Evolutionary conservation across 1,140 invertebrate genomes (phyloP).

Genomic region (Augochlora pura): DNA sequence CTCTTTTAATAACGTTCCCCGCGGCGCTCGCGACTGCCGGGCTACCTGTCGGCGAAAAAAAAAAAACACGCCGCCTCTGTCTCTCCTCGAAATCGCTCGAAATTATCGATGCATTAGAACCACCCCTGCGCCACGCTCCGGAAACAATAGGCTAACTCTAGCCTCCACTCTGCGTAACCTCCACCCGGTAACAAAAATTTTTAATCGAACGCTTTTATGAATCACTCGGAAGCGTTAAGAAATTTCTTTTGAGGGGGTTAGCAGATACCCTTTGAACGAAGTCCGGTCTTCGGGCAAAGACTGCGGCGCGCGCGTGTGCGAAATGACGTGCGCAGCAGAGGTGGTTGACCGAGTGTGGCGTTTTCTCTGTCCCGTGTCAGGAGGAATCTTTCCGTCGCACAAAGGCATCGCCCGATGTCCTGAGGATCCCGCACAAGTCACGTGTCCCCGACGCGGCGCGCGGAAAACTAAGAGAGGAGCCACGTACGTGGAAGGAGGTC

Average conservation of each 20-base stretch:
- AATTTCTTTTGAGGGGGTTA: too few relatives aligned
- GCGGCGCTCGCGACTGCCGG: background rate
- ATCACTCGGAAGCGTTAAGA: too few relatives aligned
- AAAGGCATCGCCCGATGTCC: slow-evolving; percentile 48
- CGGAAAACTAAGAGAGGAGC: slow-evolving; percentile 40
- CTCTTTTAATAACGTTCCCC: slow-evolving; percentile 24
- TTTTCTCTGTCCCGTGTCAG: slow-evolving; percentile 15
- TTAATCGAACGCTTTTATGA: too few relatives aligned
- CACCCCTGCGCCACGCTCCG: background rate
- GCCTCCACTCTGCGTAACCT: too few relatives aligned
- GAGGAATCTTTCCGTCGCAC: slow-evolving; percentile 43
- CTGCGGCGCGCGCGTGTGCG: background rate
- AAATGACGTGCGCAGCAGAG: background rate
- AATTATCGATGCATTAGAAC: background rate
- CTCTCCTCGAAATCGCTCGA: background rate
- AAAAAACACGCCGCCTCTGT: background rate
- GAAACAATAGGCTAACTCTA: too few relatives aligned
- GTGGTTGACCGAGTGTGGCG: slow-evolving; percentile 15
- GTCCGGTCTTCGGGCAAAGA: background rate
- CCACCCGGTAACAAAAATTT: too few relatives aligned
- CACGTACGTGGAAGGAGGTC: slow-evolving; percentile 38
- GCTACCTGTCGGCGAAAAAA: background rate
- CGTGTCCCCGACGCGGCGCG: slow-evolving; percentile 39
- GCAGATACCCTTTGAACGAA: too few relatives aligned
- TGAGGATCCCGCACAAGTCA: slow-evolving; percentile 58